These are phyloP conservation scores for Drosophila ustulata DNA, from an alignment of 2,888 invertebrate genomes.

Conservation along the genomic window DNA sequence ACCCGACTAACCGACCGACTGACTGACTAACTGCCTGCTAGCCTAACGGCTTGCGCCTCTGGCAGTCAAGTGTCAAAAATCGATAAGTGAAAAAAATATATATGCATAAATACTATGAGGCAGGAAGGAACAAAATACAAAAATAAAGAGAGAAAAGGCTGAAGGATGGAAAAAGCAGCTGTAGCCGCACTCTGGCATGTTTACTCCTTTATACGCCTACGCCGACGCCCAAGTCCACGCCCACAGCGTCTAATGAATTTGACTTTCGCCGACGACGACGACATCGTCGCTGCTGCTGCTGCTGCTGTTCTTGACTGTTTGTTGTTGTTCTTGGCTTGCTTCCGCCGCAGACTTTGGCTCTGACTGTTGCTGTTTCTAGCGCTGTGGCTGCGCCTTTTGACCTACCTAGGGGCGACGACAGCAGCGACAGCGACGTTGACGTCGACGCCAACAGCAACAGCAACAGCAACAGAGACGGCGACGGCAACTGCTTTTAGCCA, in stretches of 20 bases:
- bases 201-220: conserved; percentile 40
- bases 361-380: conserved; percentile 37
- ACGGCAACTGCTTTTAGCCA: conserved; percentile 73
- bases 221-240: conserved; percentile 22
- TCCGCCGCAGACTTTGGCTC: conserved; percentile 47
- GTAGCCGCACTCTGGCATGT: conserved; percentile 32
- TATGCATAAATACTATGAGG: conserved; percentile 19
- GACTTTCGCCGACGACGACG: conserved; percentile 52
- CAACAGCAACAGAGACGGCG: neutral
- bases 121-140: neutral
- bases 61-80: conserved; percentile 71
- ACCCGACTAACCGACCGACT: neutral
- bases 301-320: conserved; percentile 22
- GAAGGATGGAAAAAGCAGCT: conserved; percentile 25
- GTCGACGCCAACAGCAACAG: conserved; percentile 23
- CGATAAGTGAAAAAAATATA: conserved; percentile 59
- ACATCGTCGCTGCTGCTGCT: conserved; percentile 18
- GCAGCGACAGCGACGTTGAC: conserved; percentile 18
- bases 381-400: conserved; percentile 71
- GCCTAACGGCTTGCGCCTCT: conserved; percentile 12
- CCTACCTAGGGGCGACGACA: conserved; percentile 65
- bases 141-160: conserved; percentile 4
- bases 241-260: conserved; percentile 58
- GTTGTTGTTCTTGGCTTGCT: conserved; percentile 40
- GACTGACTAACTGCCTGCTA: neutral